A percentile compares a stretch with the other conserved stretches of the same genome.
Conservation (phyloP, 2,888 invertebrate genomes). For the Agonopterix subpropinquella region DNA sequence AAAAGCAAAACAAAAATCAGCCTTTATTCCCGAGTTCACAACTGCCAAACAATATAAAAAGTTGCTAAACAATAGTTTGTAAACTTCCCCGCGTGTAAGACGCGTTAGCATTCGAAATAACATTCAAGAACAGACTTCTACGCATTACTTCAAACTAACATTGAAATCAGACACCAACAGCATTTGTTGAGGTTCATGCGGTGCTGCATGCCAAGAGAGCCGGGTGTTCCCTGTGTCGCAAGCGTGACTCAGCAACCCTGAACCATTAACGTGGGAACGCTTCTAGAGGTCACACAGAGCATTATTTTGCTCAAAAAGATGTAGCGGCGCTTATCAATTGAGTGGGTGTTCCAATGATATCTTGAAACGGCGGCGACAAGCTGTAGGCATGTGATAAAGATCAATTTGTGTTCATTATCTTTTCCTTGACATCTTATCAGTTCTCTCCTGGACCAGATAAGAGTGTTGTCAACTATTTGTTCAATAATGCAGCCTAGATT, state of each 20-base stretch:
- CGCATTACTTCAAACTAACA: slow-evolving; percentile 14
- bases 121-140: slow-evolving; percentile 1
- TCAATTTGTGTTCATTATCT: slow-evolving; percentile 5
- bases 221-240: slow-evolving; percentile 60
- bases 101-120: not conserved
- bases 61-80: too few relatives aligned
- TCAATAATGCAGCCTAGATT: not conserved
- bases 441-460: not conserved
- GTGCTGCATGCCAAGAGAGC: slow-evolving; percentile 50
- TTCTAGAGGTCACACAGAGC: slow-evolving; percentile 32
- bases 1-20: too few relatives aligned
- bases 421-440: slow-evolving; percentile 2
- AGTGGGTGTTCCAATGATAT: slow-evolving; percentile 10
- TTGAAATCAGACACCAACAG: slow-evolving; percentile 24
- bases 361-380: not conserved
- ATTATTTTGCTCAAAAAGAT: slow-evolving; percentile 22
- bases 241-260: slow-evolving; percentile 55
- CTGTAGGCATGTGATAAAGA: not conserved
- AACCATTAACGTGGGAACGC: slow-evolving; percentile 50
- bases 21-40: too few relatives aligned
- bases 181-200: slow-evolving; percentile 27
- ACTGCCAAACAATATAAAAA: too few relatives aligned
- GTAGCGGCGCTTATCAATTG: slow-evolving; percentile 14
- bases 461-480: not conserved
- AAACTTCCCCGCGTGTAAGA: too few relatives aligned